Base-by-base conservation (phyloP, 1,140 invertebrate species). In the Drosophila arawakana region DNA sequence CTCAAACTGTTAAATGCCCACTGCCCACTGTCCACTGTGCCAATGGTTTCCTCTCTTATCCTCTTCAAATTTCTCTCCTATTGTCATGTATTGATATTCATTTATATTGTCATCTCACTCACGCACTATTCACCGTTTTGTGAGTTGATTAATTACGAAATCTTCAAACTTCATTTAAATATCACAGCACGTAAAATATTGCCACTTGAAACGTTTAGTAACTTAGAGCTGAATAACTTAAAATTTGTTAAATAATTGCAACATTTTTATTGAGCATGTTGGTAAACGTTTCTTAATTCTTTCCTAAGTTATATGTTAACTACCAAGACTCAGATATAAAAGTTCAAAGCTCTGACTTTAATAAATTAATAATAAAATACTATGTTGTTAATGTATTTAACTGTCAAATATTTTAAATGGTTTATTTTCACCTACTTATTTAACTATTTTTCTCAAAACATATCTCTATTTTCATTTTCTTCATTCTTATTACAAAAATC, bases 91-190 rank as follows among this genome's bases (percentile, higher is more conserved):
- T 34, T 54, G 30, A 37, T 13, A 39, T 46, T 34, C 54, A 35
- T 35, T 50, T 21, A 9, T 59, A 58, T 73, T 73, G 62, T 57
- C 69, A 58, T 72, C 69, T 52, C 62, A 37, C 54, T 66, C 69
- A 72, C 68, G 68, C 61, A 50, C 54, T 60, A 76, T 78, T 57
- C 50, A 70, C 71, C 61, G 43, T 75, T 71, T 65, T 68, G 58
- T 50, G 35, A 47, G 47, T 82, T 82, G 80, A 82, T 78, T 65
- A 66, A 82, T 72, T 71, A 57, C 47, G 39, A 68, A 60, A 73
- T 73, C 37, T 37, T 18, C 10, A 39, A 21, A 25, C 41, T 55
- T 57, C 37, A 68, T 60, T 68, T 61, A 7, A 69, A 69, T 59
- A 60, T 21, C 54, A n/a, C 47, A 54, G 57, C 71, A 73, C 57